phyloP scores from a whole-genome alignment of 2,888 invertebrate species.

The Steromphala cineraria region DNA sequence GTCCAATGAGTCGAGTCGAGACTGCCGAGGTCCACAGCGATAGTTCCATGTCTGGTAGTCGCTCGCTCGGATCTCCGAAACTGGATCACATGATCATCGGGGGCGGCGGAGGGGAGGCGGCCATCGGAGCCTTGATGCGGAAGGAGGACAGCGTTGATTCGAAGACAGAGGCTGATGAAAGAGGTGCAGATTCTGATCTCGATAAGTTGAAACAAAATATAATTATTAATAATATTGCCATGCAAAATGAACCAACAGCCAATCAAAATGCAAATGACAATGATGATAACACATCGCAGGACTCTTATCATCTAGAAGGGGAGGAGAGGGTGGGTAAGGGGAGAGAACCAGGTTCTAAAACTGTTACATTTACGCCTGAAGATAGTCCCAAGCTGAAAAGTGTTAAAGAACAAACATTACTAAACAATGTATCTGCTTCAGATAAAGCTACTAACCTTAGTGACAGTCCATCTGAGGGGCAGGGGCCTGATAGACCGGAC shows the following conservation, averaged over 20 bases:
- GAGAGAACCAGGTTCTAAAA: conserved; percentile 14
- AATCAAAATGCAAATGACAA: conserved; percentile 74
- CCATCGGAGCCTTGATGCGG: conserved; percentile 35
- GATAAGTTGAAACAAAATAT: conserved; percentile 33
- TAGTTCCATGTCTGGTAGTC: conserved; percentile 69
- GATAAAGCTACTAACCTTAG: conserved; percentile 22
- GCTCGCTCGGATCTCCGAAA: conserved; percentile 68
- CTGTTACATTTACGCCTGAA: conserved; percentile 25
- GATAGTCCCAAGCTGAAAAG: conserved; percentile 15
- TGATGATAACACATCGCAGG: conserved; percentile 58
- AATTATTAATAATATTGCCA: conserved; percentile 24
- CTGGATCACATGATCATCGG: conserved; percentile 51
- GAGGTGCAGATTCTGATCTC: conserved; percentile 51
- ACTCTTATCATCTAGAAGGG: conserved; percentile 27
- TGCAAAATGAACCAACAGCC: conserved; percentile 58
- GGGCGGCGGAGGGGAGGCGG: conserved; percentile 41
- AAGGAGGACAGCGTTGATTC: conserved; percentile 36
- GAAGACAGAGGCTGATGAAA: conserved; percentile 28
- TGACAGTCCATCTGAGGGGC: conserved; percentile 4
- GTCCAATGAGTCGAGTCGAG: conserved; percentile 54
- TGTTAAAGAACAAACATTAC: background rate
- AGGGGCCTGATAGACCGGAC: conserved; percentile 6
- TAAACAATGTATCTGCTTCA: conserved; percentile 10
- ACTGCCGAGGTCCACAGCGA: conserved; percentile 68
- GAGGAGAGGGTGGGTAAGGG: conserved; percentile 18